Evolutionary conservation across 1,140 invertebrate species (phyloP), one percentile per base, ranked within the genome.

Genomic region (Psilanteris sp.): DNA sequence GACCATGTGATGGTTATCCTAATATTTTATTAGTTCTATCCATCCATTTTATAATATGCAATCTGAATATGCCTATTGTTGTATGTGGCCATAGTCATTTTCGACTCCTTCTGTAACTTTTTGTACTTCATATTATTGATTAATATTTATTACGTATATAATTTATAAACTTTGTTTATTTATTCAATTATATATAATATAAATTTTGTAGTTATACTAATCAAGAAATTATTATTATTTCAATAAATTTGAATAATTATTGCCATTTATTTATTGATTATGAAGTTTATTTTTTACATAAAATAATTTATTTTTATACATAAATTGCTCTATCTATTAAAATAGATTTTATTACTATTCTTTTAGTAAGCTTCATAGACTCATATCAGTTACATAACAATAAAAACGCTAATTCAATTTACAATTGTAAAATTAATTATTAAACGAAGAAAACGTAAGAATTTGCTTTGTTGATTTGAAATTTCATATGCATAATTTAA

Each of bases 51-150:
- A 22, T 34, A 20, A 10, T 22, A n/a, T 26, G 6, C 5, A 20
- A 43, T 68, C 52, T 15, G 50, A 59, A 71, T 62, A 71, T 55
- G 24, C 43, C 59, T 34, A 66, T 52, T 66, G 15, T 54, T 73
- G 61, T 66, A 66, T 66, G 57, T 71, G 32, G 20, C 68, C 61
- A 73, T 73, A 66, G 59, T 73, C 70, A 73, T 73, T 73, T 66
- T 57, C 52, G 34, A 39, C 27, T 73, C 27, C 14, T 66, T 39
- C 34, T 64, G 50, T 70, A 72, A 77, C 67, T 79, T 78, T 79
- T 68, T 79, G 61, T 80, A 79, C 15, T 48, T 68, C 26, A 29
- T 31, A 32, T 46, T 67, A 48, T 41, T 18, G 41, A 44, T 27
- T 59, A 52, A 52, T 16, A 31, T 44, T 9, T 61, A 26, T 59